These are phyloP conservation scores for Myiagra hebetior DNA, from an alignment of 2,113 vertebrate species.

Conservation along the genomic window DNA sequence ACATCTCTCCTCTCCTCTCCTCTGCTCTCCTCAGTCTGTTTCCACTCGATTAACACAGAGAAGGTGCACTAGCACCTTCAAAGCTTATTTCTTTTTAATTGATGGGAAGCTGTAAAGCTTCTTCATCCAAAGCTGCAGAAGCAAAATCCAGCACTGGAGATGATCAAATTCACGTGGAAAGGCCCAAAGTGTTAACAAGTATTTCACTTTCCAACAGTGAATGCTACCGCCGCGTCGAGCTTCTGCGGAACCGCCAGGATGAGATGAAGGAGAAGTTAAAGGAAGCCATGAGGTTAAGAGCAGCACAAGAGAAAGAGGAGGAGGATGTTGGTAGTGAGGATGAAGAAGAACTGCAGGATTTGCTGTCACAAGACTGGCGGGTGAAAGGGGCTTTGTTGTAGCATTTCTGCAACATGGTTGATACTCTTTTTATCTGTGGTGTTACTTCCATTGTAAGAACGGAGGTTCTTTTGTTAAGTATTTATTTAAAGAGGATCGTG, in stretches of 20 bases:
- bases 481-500: background rate
- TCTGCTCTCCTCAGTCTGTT: background rate
- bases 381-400: constrained; percentile 91
- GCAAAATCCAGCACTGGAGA: background rate
- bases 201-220: constrained; percentile 63
- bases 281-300: constrained; percentile 58
- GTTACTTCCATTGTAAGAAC: background rate
- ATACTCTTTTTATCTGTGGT: background rate
- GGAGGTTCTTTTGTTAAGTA: background rate
- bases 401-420: background rate
- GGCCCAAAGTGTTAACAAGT: background rate
- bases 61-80: background rate
- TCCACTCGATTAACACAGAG: background rate
- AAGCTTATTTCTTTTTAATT: background rate
- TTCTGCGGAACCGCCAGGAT: constrained; percentile 86
- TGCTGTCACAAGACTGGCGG: constrained; percentile 91
- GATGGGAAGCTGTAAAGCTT: background rate
- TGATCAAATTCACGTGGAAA: background rate
- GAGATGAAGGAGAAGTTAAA: constrained; percentile 75
- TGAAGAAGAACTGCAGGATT: constrained; percentile 85
- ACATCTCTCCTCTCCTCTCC: background rate
- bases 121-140: background rate
- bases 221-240: constrained; percentile 89
- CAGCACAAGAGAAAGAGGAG: constrained; percentile 67
- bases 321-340: constrained; percentile 78